Conservation (phyloP, 2,113 vertebrate species). For the Cercocebus atys region DNA sequence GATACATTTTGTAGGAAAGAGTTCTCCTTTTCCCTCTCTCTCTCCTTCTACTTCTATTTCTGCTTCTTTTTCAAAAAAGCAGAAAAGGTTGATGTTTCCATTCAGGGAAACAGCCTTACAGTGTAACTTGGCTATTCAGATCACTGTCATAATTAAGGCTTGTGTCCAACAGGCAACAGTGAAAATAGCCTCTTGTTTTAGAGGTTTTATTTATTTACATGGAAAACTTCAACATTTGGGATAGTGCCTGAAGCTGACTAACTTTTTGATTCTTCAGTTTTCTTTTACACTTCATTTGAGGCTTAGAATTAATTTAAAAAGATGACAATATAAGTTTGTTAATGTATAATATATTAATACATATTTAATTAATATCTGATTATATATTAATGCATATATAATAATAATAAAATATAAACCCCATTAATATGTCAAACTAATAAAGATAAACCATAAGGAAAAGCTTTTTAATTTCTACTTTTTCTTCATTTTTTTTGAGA, state of each 20-base stretch:
- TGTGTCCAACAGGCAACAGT: neutral
- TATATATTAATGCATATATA: neutral
- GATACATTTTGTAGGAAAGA: neutral
- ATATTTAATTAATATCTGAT: neutral
- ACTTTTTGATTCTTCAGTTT: neutral
- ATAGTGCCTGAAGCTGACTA: neutral
- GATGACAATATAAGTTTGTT: neutral
- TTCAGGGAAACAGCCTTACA: neutral
- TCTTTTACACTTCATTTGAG: neutral
- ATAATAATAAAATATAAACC: neutral
- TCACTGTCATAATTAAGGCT: neutral
- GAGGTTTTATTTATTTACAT: neutral
- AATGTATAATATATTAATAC: neutral
- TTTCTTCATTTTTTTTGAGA: neutral
- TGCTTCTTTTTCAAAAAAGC: neutral
- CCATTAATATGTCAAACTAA: neutral
- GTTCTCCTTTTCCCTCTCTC: neutral
- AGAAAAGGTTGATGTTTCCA: neutral
- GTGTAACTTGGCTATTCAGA: neutral
- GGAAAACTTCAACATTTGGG: neutral
- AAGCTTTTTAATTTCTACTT: neutral
- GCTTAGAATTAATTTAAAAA: neutral
- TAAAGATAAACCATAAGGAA: neutral
- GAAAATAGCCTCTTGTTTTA: neutral
- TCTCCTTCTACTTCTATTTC: neutral